Percentiles rank a stretch among this genome's conserved stretches.
Conservation (phyloP, 2,113 vertebrate species). For the Melanocharis versteri region DNA sequence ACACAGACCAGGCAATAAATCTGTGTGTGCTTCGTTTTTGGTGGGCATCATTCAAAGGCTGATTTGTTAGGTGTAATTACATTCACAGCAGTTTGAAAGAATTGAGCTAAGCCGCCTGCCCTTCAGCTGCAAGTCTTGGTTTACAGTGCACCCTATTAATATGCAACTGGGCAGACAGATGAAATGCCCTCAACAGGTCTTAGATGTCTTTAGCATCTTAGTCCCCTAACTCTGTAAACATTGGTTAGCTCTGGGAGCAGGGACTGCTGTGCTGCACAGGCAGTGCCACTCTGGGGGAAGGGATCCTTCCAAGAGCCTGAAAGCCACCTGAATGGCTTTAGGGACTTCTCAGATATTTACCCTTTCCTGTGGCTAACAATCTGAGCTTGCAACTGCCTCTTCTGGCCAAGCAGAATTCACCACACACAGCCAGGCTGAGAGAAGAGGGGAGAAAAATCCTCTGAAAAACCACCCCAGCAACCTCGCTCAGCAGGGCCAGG, state of each 20-base stretch:
- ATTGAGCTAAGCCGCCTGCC: slow-evolving; percentile 60
- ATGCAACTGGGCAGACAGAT: slow-evolving; percentile 56
- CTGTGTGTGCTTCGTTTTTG: slow-evolving; percentile 50
- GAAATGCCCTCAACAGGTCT: slow-evolving; percentile 59
- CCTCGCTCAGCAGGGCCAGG: background rate
- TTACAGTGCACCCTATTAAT: slow-evolving; percentile 57
- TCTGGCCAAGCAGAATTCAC: background rate
- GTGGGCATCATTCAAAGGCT: slow-evolving; percentile 63
- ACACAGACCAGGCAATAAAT: slow-evolving; percentile 52
- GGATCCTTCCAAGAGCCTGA: background rate
- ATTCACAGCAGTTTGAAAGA: slow-evolving; percentile 65
- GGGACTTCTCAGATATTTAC: background rate
- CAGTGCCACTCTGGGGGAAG: background rate
- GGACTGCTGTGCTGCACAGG: background rate
- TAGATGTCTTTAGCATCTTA: slow-evolving; percentile 58
- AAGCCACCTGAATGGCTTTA: background rate
- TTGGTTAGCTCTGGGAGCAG: slow-evolving; percentile 1
- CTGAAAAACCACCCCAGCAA: background rate
- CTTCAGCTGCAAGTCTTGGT: slow-evolving; percentile 50
- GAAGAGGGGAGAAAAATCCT: background rate
- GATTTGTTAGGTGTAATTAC: slow-evolving; percentile 66
- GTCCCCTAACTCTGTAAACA: slow-evolving; percentile 44
- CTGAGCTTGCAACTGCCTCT: background rate
- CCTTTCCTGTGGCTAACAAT: background rate
- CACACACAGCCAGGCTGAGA: background rate